Base-by-base conservation (phyloP, 2,797 vertebrate genomes). In the Brotula barbata region DNA sequence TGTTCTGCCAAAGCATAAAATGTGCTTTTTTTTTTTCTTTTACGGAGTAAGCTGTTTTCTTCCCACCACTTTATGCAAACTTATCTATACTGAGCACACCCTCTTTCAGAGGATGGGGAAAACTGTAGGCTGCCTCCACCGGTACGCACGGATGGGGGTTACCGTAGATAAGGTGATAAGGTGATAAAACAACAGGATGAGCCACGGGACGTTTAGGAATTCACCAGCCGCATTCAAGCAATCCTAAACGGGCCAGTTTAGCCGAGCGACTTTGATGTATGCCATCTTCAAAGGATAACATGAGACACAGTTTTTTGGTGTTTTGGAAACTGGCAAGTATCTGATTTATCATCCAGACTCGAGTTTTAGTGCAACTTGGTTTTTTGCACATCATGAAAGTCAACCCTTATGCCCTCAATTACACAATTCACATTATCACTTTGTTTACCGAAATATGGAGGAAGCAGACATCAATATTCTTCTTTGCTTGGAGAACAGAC, bases 391-490 rank as follows among this genome's bases (percentile, higher is more conserved):
- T 6, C 11, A 33, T 33, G 5, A 33, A 33, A 33, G n/a, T n/a
- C 9, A 9, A 33, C 31, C 9, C 31, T 2, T 33, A 11, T 10
- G 31, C 31, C 31, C 31, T 33, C 31, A 33, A 33, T 33, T 33
- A 33, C 31, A 11, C 31, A 33, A 6, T 9, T 2, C 31, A 6
- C 6, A 7, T 33, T 33, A 33, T 33, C 31, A 41, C 44, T 53
- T 42, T 60, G 63, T 73, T 68, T 40, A 56, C 37, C 49, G n/a
- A 19, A 3, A 37, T 25, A 37, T 15, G 20, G 33, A 33, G 60
- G 25, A 42, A 7, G 7, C 16, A 5, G 46, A 22, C 43, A 20
- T n/a, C 7, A 9, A n/a, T 40, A 2, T 13, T 62, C 19, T 39
- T 42, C 20, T 60, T 34, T 64, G 21, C 57, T 59, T 7, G 9